These are phyloP conservation scores for Premnoplex brunnescens DNA, from an alignment of 2,797 vertebrate species.

Conservation along the genomic window DNA sequence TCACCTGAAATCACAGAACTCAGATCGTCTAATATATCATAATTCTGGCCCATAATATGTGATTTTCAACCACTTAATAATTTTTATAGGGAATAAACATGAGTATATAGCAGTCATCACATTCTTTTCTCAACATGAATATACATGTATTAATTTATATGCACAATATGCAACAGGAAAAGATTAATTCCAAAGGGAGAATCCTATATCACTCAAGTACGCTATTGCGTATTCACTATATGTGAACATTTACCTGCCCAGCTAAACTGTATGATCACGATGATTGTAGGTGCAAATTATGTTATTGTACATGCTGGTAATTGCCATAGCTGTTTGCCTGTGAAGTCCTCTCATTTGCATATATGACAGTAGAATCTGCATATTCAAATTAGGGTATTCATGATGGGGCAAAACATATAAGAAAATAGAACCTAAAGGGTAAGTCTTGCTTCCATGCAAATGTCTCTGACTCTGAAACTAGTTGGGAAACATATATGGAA, in stretches of 20 bases:
- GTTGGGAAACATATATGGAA: neutral
- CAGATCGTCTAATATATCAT: neutral
- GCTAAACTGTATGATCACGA: neutral
- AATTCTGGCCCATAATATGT: neutral
- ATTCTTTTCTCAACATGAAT: slow-evolving; percentile 2
- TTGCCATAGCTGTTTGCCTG: neutral
- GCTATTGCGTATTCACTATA: neutral
- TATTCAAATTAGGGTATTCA: neutral
- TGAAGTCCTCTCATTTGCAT: neutral
- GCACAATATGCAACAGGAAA: slow-evolving; percentile 23
- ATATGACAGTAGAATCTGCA: neutral
- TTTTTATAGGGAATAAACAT: neutral
- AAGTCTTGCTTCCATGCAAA: neutral
- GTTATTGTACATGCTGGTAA: neutral
- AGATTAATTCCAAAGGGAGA: slow-evolving; percentile 27
- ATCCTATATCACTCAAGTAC: neutral
- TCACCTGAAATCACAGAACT: slow-evolving; percentile 12
- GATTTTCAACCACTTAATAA: slow-evolving; percentile 4
- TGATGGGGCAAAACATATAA: neutral
- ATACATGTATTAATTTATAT: neutral
- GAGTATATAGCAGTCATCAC: neutral
- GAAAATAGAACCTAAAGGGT: neutral
- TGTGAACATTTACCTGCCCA: neutral
- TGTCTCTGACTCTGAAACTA: neutral
- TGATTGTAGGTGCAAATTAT: neutral